These are phyloP conservation scores for Oryzias sinensis DNA, from an alignment of 2,797 vertebrate species.

Conservation along the genomic window DNA sequence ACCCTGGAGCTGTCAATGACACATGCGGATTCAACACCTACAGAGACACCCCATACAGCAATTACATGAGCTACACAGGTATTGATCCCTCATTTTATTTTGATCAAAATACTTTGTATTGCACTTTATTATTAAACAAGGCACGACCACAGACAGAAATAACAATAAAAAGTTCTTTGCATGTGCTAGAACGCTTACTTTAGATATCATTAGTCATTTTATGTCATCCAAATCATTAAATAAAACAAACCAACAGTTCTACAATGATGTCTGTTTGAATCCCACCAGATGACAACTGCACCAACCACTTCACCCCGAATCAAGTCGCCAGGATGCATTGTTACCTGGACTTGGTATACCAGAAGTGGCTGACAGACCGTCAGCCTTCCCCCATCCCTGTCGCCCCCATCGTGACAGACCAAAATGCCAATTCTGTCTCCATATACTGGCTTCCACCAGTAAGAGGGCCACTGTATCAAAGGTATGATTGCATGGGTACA, in stretches of 20 bases:
- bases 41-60: constrained; percentile 88
- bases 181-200: no score
- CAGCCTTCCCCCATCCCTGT: constrained; percentile 85
- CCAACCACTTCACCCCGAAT: constrained; percentile 94
- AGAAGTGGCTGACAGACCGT: constrained; percentile 83
- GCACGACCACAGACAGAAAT: no score
- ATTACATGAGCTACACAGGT: constrained; percentile 97
- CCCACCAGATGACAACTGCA: constrained; percentile 90
- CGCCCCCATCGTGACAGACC: constrained; percentile 83
- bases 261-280: neutral
- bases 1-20: constrained; percentile 87
- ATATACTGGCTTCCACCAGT: constrained; percentile 91
- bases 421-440: constrained; percentile 82
- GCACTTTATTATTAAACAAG: no score
- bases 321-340: constrained; percentile 98
- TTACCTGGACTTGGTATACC: constrained; percentile 93
- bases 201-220: no score
- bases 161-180: no score
- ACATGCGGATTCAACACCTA: constrained; percentile 86
- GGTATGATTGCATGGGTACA: constrained; percentile 66
- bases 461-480: constrained; percentile 86
- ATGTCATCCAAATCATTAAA: no score
- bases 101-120: neutral
- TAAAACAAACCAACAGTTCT: neutral
- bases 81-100: neutral